phyloP scores from a whole-genome alignment of 2,888 invertebrate genomes.

The Sericinus montela region DNA sequence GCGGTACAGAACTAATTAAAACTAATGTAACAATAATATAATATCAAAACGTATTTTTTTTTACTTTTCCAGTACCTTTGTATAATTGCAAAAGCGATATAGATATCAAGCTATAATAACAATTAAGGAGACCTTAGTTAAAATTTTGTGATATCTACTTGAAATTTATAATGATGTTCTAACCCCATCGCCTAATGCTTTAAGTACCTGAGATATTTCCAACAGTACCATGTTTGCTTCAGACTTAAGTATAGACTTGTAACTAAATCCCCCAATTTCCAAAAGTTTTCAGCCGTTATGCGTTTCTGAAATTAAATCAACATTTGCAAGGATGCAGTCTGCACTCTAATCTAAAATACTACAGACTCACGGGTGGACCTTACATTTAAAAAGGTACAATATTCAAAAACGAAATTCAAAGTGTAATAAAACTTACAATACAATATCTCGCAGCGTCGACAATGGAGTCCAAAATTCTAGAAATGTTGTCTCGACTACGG shows the following conservation, averaged over 20 bases:
- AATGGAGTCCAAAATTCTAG: constrained; percentile 76
- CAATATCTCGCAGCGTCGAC: constrained; percentile 75
- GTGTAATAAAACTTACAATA: constrained; percentile 63
- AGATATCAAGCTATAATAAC: constrained; percentile 25
- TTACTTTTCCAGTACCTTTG: constrained; percentile 34
- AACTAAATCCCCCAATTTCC: constrained; percentile 62
- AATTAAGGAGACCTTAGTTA: constrained; percentile 33
- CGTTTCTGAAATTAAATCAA: constrained; percentile 74
- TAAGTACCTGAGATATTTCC: constrained; percentile 69
- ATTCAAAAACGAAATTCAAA: constrained; percentile 1
- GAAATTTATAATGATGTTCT: constrained; percentile 30
- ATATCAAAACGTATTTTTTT: neutral
- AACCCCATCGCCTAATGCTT: constrained; percentile 56
- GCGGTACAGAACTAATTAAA: too few species aligned
- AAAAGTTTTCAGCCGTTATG: constrained; percentile 62
- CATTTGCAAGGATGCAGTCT: constrained; percentile 45
- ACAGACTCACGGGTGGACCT: neutral
- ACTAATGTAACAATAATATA: too few species aligned
- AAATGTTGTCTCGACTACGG: constrained; percentile 67
- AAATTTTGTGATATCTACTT: constrained; percentile 14
- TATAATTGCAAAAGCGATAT: constrained; percentile 14
- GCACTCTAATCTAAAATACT: constrained; percentile 9
- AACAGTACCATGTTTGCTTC: constrained; percentile 70
- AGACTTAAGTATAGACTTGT: constrained; percentile 41
- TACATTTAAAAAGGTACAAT: constrained; percentile 1